phyloP scores from a whole-genome alignment of 2,888 invertebrate species.

The Hyalella azteca region DNA sequence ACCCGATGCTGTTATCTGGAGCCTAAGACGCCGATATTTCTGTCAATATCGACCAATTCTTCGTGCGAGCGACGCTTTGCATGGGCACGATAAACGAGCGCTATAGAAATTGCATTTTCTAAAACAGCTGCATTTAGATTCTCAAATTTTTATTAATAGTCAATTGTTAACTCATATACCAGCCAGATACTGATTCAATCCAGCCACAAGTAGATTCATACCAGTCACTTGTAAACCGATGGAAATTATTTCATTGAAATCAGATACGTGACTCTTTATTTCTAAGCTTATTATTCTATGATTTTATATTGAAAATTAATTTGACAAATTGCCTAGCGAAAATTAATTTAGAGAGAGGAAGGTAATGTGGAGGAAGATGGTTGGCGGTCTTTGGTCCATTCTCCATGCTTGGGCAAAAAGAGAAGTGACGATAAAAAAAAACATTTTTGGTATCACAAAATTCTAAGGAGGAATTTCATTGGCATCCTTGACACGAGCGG shows the following conservation, averaged over 20 bases:
- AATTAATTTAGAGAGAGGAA: not conserved
- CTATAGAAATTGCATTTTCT: not conserved
- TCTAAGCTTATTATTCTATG: no score
- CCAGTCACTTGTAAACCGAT: not conserved
- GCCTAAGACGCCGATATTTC: constrained; percentile 6
- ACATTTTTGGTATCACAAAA: not conserved
- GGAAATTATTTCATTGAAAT: not conserved
- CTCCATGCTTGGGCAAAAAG: not conserved
- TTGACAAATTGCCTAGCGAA: no score
- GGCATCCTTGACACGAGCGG: not conserved
- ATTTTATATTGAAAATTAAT: no score
- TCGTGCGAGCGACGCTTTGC: not conserved
- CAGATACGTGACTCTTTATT: no score
- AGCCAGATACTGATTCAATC: not conserved
- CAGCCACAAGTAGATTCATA: no score
- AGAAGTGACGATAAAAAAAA: not conserved
- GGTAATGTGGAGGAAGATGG: not conserved
- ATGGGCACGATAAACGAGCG: not conserved
- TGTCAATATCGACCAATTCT: constrained; percentile 10
- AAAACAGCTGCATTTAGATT: not conserved
- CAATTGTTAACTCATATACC: not conserved
- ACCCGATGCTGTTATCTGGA: constrained; percentile 2
- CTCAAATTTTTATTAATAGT: not conserved
- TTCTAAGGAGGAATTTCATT: not conserved
- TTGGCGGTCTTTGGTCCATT: not conserved